Conservation (phyloP, 1,140 invertebrate species). For the Sweltsa coloradensis region DNA sequence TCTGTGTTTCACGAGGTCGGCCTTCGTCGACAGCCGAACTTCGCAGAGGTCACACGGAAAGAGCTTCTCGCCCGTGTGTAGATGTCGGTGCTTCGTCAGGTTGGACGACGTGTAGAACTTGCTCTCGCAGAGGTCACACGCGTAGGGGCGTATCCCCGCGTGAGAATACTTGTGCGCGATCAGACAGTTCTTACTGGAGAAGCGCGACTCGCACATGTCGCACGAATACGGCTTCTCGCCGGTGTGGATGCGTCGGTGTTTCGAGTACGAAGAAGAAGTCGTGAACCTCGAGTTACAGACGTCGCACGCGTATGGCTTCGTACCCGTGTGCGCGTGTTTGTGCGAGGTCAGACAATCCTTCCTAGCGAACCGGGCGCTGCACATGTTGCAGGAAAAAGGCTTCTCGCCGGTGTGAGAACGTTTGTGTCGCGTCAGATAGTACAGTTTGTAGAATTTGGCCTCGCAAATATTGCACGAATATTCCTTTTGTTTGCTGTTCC, state of each 20-base stretch:
- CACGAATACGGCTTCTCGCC: neutral
- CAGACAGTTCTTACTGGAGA: too few relatives aligned
- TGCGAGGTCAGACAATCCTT: neutral
- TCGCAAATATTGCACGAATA: neutral
- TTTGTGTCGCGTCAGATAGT: neutral
- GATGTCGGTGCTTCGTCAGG: too few relatives aligned
- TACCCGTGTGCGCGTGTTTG: slow-evolving; percentile 7
- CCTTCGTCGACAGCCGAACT: too few relatives aligned
- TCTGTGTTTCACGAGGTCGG: too few relatives aligned
- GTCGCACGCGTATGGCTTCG: slow-evolving; percentile 6
- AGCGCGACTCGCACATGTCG: too few relatives aligned
- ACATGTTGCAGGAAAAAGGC: slow-evolving; percentile 4
- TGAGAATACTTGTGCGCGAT: too few relatives aligned
- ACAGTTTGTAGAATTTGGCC: neutral
- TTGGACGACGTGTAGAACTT: too few relatives aligned
- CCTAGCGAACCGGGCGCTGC: neutral
- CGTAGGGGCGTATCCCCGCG: too few relatives aligned
- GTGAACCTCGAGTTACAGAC: neutral
- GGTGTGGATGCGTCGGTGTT: slow-evolving; percentile 5
- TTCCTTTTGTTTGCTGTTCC: too few relatives aligned
- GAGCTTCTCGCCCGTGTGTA: too few relatives aligned
- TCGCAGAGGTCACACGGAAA: too few relatives aligned
- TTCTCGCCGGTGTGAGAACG: slow-evolving; percentile 7
- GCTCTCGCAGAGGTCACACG: too few relatives aligned
- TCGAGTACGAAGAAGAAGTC: neutral